These are phyloP conservation scores for Ctenicera cuprea DNA, from an alignment of 2,888 invertebrate species.

Conservation along the genomic window DNA sequence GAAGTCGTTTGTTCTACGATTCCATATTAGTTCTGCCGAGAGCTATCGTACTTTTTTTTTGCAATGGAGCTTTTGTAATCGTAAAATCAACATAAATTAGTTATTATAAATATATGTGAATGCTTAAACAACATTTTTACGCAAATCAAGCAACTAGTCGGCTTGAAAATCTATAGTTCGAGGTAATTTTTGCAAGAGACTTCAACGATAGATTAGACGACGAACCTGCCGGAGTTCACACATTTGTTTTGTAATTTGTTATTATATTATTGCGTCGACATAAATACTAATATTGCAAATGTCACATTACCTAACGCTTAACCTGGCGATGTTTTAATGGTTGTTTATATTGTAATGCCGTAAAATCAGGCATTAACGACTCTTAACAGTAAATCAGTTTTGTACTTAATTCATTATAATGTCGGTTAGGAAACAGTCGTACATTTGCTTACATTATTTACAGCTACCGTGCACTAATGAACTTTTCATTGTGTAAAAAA, in stretches of 20 bases:
- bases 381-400: conserved; percentile 35
- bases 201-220: not conserved
- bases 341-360: conserved; percentile 41
- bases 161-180: not conserved
- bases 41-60: conserved; percentile 28
- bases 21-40: conserved; percentile 34
- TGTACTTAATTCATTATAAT: conserved; percentile 31
- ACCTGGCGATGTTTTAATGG: conserved; percentile 34
- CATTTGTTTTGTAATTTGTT: conserved; percentile 32
- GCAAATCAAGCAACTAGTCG: too few species aligned
- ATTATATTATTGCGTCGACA: conserved; percentile 28
- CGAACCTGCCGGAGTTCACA: not conserved
- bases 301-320: conserved; percentile 45
- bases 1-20: conserved; percentile 46
- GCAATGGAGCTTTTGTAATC: conserved; percentile 21
- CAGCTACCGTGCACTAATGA: conserved; percentile 19
- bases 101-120: not conserved
- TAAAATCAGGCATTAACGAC: conserved; percentile 36
- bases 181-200: not conserved
- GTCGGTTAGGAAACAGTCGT: conserved; percentile 20
- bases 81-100: conserved; percentile 25
- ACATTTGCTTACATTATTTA: conserved; percentile 20
- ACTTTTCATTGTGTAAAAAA: conserved; percentile 15
- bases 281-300: conserved; percentile 40
- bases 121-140: too few species aligned